Base-by-base conservation (phyloP, 2,888 invertebrate species). In the Athetis lepigone region DNA sequence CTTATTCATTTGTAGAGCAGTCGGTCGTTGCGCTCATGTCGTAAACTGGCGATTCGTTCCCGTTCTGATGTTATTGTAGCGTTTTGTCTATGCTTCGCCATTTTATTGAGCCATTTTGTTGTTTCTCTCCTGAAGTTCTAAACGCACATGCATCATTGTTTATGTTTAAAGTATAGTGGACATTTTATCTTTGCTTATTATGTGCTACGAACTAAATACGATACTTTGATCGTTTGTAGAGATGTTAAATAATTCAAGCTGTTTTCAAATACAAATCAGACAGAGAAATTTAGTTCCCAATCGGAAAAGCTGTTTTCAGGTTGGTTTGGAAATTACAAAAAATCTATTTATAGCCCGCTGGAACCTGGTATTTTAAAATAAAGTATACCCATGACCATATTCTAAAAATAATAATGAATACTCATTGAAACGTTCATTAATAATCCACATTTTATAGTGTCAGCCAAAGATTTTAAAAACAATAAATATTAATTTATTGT, bases 1-100 rank as follows among this genome's bases (percentile, higher is more conserved):
- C 95, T 94, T 95, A 94, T 94, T 94, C 95, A 95, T 94, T 94
- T 94, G 94, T 95, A 94, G 94, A 94, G 92, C 94, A 94, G 85
- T 93, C 92, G 94, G 90, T 91, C 93, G 93, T 91, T 91, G 93
- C 88, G 91, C 90, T 92, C 90, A 88, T 90, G 93, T 95, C 94
- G 94, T 94, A 94, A 94, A 94, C 93, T 93, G 90, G 91, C 91
- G 90, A 94, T 95, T 92, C 92, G 94, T 94, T 94, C 93, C 91
- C 91, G 93, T 94, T 93, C 92, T 92, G 93, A 92, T 93, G 94
- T 94, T 94, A 95, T 94, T 94, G 95, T 94, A 94, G 91, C 94
- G 88, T 94, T 95, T 94, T 94, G 94, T 95, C 95, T 94, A 94
- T 93, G 95, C 92, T 92, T 91, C 81, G 85, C 91, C 84, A 92